phyloP scores from a whole-genome alignment of 2,888 invertebrate species.

The Drosophila nr. perissopoda region DNA sequence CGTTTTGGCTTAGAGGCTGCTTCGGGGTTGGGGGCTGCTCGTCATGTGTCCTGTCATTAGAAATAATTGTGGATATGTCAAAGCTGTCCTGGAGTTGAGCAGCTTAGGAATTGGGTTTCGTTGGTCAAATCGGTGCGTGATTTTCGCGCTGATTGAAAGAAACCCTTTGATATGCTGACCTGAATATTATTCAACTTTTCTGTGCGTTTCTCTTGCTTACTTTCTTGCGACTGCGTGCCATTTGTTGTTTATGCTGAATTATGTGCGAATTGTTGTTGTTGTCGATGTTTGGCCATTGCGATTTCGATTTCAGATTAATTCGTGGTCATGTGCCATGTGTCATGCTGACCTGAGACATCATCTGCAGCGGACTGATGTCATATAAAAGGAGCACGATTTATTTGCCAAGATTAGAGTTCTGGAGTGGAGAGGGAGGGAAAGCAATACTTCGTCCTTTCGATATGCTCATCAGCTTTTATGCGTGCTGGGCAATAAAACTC shows the following conservation, averaged over 20 bases:
- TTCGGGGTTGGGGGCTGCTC: neutral
- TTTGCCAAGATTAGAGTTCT: slow-evolving; percentile 47
- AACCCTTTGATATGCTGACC: slow-evolving; percentile 52
- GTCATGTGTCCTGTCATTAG: slow-evolving; percentile 73
- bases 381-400: slow-evolving; percentile 45
- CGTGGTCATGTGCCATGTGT: slow-evolving; percentile 61
- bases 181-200: slow-evolving; percentile 30
- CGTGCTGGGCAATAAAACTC: slow-evolving; percentile 55
- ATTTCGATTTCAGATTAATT: slow-evolving; percentile 69
- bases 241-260: slow-evolving; percentile 62
- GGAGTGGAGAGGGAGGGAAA: neutral
- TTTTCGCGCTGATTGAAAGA: slow-evolving; percentile 61
- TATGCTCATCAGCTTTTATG: slow-evolving; percentile 45
- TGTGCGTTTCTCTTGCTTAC: slow-evolving; percentile 15
- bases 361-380: slow-evolving; percentile 25
- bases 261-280: slow-evolving; percentile 65
- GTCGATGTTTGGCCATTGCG: slow-evolving; percentile 45
- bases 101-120: slow-evolving; percentile 50
- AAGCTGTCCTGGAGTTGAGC: slow-evolving; percentile 33
- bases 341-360: slow-evolving; percentile 33
- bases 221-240: slow-evolving; percentile 35
- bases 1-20: slow-evolving; percentile 66
- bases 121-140: slow-evolving; percentile 62
- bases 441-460: neutral
- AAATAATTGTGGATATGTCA: slow-evolving; percentile 67